Evolutionary conservation across 1,140 invertebrate species (phyloP), one percentile per base, ranked within the genome.

Genomic region (Pinna nobilis): DNA sequence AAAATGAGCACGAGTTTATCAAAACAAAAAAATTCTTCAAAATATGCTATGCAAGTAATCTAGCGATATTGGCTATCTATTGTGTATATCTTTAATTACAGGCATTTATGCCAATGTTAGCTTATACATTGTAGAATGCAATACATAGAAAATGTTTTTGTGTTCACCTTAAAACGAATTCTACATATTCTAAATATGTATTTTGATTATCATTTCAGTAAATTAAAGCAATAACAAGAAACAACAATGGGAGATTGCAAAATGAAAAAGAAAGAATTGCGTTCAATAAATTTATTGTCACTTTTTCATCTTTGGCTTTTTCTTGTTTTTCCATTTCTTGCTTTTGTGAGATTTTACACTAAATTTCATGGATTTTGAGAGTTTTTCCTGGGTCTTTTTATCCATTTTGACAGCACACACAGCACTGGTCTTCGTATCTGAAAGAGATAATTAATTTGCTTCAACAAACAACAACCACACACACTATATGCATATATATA

Each of bases 221-320:
- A 35, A 35, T 33, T 33, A 59, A 33, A 33, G 11, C 37, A 59
- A 32, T 33, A 33, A 9, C 55, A 35, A 25, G 11, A 47, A 20
- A 47, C 15, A 15, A 47, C 44, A 47, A 2, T n/a, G 20, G 55
- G 3, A 6, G 30, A 33, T 18, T 59, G 32, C 33, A 25, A n/a
- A 18, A 59, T 20, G 44, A 63, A 33, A 63, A 11, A 63, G 39
- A 33, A 63, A 47, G 35, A 23, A 2, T 47, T 25, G 13, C 18
- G n/a, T 18, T 25, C 18, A 63, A 63, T 49, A 39, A 64, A 44
- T 67, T 53, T 51, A 35, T 20, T 37, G 18, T 67, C 39, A 51
- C 49, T 67, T 67, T 37, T 67, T 67, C 64, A 47, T 51, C n/a
- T 67, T 67, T 53, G 49, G 39, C 33, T 67, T 67, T 35, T 67